Evolutionary conservation across 92 coral and sea anemone species (phyloP).

Genomic region (Desmophyllum pertusum): DNA sequence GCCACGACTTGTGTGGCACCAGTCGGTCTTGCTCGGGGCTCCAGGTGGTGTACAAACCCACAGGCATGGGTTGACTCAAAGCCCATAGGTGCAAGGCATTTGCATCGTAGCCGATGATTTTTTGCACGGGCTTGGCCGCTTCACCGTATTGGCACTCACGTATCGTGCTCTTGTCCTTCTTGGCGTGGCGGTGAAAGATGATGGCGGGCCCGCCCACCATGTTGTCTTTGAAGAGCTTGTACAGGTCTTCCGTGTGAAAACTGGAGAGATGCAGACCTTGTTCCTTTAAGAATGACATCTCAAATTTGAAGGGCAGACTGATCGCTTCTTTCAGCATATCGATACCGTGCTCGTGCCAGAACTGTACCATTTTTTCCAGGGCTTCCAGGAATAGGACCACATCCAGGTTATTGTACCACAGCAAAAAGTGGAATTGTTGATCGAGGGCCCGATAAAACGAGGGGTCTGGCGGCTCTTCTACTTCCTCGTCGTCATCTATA

Average conservation of each 20-base stretch:
- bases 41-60: slow-evolving; percentile 19
- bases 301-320: slow-evolving; percentile 43
- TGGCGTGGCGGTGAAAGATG: background rate
- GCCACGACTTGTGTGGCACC: background rate
- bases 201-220: background rate
- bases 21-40: background rate
- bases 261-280: slow-evolving; percentile 24
- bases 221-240: background rate
- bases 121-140: background rate
- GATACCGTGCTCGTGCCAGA: background rate
- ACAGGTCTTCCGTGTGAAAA: slow-evolving; percentile 25
- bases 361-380: background rate
- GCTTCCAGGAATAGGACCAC: background rate
- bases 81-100: slow-evolving; percentile 46
- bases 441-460: too few relatives aligned
- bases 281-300: slow-evolving; percentile 18
- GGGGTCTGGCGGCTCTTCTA: background rate
- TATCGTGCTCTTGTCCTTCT: background rate
- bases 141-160: background rate
- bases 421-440: too few relatives aligned
- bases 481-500: background rate
- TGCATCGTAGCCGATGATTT: slow-evolving; percentile 44
- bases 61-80: slow-evolving; percentile 35
- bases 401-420: slow-evolving; percentile 20
- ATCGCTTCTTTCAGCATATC: slow-evolving; percentile 53